Percentiles rank a stretch among this genome's conserved stretches.
phyloP scores from a whole-genome alignment of 1,140 invertebrate species.

The Drosophila paulistorum region DNA sequence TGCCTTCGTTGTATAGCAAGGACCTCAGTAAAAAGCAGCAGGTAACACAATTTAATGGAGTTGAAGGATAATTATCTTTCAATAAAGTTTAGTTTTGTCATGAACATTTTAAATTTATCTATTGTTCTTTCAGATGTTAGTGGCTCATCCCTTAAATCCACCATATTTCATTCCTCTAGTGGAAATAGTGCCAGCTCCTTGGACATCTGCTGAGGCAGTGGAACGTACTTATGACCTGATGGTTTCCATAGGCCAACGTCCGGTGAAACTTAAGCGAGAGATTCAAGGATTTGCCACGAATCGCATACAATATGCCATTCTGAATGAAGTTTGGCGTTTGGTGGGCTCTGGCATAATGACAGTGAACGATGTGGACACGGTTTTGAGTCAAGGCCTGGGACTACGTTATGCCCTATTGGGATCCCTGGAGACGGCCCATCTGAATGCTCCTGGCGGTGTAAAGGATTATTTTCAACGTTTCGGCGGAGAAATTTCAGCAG shows the following conservation, averaged over 20 bases:
- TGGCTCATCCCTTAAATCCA: constrained; percentile 97
- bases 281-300: constrained; percentile 96
- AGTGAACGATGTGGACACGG: constrained; percentile 94
- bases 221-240: constrained; percentile 89
- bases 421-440: constrained; percentile 95
- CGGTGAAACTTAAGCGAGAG: constrained; percentile 92
- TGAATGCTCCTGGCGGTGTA: constrained; percentile 96
- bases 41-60: constrained; percentile 29
- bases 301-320: constrained; percentile 97
- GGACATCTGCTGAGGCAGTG: constrained; percentile 86
- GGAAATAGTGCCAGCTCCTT: constrained; percentile 96
- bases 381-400: constrained; percentile 96
- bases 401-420: constrained; percentile 97
- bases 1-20: constrained; percentile 93
- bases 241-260: constrained; percentile 94
- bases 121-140: constrained; percentile 71
- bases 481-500: constrained; percentile 89
- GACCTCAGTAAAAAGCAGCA: constrained; percentile 76
- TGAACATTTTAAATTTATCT: not conserved
- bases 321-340: constrained; percentile 96
- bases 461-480: constrained; percentile 86
- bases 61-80: not conserved
- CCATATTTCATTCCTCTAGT: constrained; percentile 97
- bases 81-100: no score
- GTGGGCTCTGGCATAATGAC: constrained; percentile 92